These are phyloP conservation scores for Endotricha flammealis DNA, from an alignment of 2,888 invertebrate genomes.

Conservation along the genomic window DNA sequence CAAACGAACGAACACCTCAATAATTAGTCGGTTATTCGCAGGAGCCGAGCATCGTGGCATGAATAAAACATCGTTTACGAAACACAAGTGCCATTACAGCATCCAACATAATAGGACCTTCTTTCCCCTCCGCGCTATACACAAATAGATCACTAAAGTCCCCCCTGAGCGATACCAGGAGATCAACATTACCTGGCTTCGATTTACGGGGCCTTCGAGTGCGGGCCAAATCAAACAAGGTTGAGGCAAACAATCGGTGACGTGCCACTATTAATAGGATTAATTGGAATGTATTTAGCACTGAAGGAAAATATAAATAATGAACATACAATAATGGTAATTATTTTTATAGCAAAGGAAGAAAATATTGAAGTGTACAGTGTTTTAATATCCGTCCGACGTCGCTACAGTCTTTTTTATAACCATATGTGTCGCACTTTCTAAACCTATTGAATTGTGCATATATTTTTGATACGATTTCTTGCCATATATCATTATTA, in stretches of 20 bases:
- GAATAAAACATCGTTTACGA: constrained; percentile 69
- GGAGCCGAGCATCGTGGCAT: constrained; percentile 58
- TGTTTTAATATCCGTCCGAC: no score
- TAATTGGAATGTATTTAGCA: constrained; percentile 45
- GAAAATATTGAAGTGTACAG: no score
- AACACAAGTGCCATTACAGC: constrained; percentile 51
- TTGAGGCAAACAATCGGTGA: constrained; percentile 45
- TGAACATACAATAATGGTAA: no score
- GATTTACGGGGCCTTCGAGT: constrained; percentile 38
- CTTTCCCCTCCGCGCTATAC: constrained; percentile 18
- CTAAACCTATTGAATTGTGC: no score
- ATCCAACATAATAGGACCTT: constrained; percentile 34
- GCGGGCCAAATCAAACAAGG: constrained; percentile 48
- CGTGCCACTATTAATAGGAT: constrained; percentile 55
- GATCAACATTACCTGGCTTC: constrained; percentile 33
- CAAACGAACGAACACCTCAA: constrained; percentile 57
- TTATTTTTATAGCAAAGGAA: no score
- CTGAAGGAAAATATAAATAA: constrained; percentile 6
- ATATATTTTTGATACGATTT: no score
- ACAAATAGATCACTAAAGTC: constrained; percentile 13
- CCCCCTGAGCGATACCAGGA: constrained; percentile 16
- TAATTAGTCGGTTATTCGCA: constrained; percentile 69
- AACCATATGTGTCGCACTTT: no score
- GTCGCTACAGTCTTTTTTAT: no score
- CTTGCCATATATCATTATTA: no score